Conservation (phyloP, 2,888 invertebrate species). For the Ichneumon xanthorius region DNA sequence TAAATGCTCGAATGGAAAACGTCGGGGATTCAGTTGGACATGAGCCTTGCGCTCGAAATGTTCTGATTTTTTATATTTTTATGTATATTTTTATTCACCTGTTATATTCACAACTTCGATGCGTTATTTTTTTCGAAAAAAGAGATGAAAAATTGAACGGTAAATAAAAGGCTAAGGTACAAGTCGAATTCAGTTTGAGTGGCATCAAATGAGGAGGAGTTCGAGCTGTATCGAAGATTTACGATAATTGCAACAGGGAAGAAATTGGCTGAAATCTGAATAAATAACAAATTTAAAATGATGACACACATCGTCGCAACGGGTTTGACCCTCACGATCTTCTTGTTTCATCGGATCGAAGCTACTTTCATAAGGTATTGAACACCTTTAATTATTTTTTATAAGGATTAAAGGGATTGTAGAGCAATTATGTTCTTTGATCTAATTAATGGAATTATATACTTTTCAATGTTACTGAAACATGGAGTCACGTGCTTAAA, state of each 20-base stretch:
- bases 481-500: background rate
- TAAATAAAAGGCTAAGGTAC: background rate
- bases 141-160: background rate
- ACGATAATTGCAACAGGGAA: conserved; percentile 10
- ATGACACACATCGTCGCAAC: conserved; percentile 21
- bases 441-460: background rate
- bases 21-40: conserved; percentile 60
- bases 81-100: background rate
- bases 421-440: background rate
- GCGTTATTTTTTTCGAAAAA: background rate
- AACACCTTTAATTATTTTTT: background rate
- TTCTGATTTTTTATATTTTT: background rate
- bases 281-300: conserved; percentile 18
- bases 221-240: background rate
- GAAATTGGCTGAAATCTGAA: background rate
- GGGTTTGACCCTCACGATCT: conserved; percentile 31
- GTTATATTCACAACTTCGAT: background rate
- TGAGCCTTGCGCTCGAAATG: conserved; percentile 42
- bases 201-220: conserved; percentile 16
- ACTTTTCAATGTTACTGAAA: too few relatives aligned
- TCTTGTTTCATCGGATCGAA: conserved; percentile 51
- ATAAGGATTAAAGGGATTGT: background rate
- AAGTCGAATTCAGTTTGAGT: conserved; percentile 1
- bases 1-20: conserved; percentile 63
- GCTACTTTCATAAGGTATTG: conserved; percentile 63